phyloP scores from a whole-genome alignment of 2,888 invertebrate genomes.

The Alcis repandata region DNA sequence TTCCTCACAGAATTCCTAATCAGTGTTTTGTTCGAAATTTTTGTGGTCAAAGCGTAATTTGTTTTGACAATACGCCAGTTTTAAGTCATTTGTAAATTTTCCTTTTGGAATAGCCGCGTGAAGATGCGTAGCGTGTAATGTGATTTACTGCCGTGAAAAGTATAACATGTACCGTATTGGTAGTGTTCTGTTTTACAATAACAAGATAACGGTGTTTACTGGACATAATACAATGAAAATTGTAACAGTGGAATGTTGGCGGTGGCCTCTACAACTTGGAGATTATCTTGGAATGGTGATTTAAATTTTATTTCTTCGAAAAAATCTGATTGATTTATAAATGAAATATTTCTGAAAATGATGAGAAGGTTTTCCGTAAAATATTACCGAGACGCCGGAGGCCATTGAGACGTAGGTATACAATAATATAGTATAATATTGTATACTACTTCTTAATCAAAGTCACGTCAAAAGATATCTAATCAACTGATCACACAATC shows the following conservation, averaged over 20 bases:
- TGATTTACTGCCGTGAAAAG: constrained; percentile 41
- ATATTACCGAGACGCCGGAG: too few relatives aligned
- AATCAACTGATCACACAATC: too few relatives aligned
- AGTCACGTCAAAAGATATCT: too few relatives aligned
- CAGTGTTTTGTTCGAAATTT: constrained; percentile 51
- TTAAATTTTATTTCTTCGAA: neutral
- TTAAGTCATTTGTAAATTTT: constrained; percentile 35
- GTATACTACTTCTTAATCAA: too few relatives aligned
- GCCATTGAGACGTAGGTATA: too few relatives aligned
- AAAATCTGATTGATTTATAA: neutral
- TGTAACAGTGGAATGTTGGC: constrained; percentile 27
- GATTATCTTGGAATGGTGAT: constrained; percentile 8
- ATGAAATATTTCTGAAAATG: too few relatives aligned
- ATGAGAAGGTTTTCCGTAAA: too few relatives aligned
- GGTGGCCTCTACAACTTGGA: constrained; percentile 7
- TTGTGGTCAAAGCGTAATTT: constrained; percentile 54
- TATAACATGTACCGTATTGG: constrained; percentile 44
- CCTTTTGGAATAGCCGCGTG: constrained; percentile 33
- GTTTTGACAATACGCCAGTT: constrained; percentile 47
- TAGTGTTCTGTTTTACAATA: constrained; percentile 37
- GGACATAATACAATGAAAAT: constrained; percentile 24
- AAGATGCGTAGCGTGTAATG: constrained; percentile 53
- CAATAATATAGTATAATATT: too few relatives aligned
- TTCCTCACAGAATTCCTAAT: constrained; percentile 67
- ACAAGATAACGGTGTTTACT: constrained; percentile 30